Evolutionary conservation across 2,113 vertebrate species (phyloP).

Genomic region (Pterocles burchelli): DNA sequence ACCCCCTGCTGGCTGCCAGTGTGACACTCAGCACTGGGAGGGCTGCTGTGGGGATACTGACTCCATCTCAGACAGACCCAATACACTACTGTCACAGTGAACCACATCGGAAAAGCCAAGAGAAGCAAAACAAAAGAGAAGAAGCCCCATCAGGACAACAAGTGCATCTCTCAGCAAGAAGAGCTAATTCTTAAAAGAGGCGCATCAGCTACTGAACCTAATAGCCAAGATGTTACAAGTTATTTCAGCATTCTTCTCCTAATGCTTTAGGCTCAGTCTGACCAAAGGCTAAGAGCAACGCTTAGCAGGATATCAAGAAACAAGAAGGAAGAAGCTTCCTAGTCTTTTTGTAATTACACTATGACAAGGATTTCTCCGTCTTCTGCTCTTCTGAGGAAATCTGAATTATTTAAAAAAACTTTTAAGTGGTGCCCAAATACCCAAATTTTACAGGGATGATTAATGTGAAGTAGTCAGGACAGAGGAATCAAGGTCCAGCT

Average conservation of each 20-base stretch:
- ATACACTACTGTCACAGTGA: background rate
- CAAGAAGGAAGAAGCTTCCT: background rate
- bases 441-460: background rate
- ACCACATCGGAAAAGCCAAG: background rate
- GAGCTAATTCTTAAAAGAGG: background rate
- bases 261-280: background rate
- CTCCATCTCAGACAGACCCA: too few relatives aligned
- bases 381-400: background rate
- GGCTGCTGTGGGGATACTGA: too few relatives aligned
- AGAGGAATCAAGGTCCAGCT: background rate
- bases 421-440: background rate
- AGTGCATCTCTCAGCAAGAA: background rate
- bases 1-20: too few relatives aligned
- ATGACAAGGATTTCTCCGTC: background rate
- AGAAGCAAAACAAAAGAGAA: background rate
- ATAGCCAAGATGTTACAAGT: background rate
- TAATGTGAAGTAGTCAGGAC: background rate
- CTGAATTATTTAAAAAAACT: background rate
- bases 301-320: background rate
- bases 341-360: background rate
- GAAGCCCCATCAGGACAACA: background rate
- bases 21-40: too few relatives aligned
- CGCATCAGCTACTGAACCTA: fast-evolving
- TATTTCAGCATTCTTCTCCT: background rate
- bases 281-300: background rate